Evolutionary conservation across 2,797 vertebrate genomes (phyloP), one percentile per base, ranked within the genome.

Genomic region (Harpagifer antarcticus): DNA sequence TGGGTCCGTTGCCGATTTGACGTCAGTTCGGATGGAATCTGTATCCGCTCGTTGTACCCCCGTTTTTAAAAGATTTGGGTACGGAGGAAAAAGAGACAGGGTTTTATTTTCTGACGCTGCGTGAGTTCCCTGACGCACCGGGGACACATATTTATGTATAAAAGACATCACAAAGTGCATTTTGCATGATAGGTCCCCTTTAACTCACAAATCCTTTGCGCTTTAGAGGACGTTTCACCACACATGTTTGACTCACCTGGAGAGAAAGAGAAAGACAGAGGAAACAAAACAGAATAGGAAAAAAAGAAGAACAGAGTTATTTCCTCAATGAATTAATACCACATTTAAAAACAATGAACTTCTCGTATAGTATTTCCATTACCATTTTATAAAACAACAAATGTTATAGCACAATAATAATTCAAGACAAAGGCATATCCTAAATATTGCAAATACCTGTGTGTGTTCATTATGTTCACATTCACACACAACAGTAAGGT

Each of bases 211-310:
- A 83, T 84, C 70, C 73, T 37, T 11, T 13, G 74, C 0, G 11
- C 54, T 68, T 74, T 68, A 70, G 5, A 53, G 67, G 54, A 19
- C 20, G 52, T 58, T 74, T 83, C 77, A 60, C 62, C 68, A 12
- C 61, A 71, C 20, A 71, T 48, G 19, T 80, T 3, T 75, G 69
- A 89, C 91, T 92, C 79, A 92, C 89, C 89, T 89, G 44, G 12
- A 74, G 72, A 86, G 56, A 85, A 12, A 73, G 42, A 73, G 44
- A 84, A 3, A 80, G 44, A 72, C 16, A 83, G 37, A 77, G 33
- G 33, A 37, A 27, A 27, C 27, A 49, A 49, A 48, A n/a, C 13
- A 61, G 10, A 44, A 42, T 11, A 53, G 9, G 23, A 17, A 49
- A 16, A 23, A 49, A 10, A n/a, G 33, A 9, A 17, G 37, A 54